Evolutionary conservation across 2,113 vertebrate genomes (phyloP).

Genomic region (Pachypanchax playfairii): DNA sequence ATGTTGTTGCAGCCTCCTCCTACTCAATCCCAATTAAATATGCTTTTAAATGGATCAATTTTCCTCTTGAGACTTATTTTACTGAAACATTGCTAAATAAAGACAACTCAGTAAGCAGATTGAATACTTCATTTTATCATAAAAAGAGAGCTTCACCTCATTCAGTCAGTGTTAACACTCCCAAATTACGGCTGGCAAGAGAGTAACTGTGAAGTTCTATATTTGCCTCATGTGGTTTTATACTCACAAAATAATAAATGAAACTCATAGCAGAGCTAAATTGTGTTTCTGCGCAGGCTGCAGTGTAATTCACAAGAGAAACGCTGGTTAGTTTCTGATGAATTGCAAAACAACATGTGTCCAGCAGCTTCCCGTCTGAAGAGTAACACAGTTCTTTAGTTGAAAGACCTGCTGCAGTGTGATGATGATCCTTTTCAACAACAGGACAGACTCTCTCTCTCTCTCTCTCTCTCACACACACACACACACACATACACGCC

Average conservation of each 20-base stretch:
- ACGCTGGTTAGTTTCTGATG: slow-evolving; percentile 41
- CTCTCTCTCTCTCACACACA: background rate
- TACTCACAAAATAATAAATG: slow-evolving; percentile 34
- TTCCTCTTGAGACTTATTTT: slow-evolving; percentile 6
- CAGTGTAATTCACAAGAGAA: slow-evolving; percentile 43
- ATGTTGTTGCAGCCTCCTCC: background rate
- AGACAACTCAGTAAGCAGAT: background rate
- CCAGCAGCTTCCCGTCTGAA: slow-evolving; percentile 54
- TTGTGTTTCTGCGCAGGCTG: slow-evolving; percentile 2
- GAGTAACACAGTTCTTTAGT: slow-evolving; percentile 43
- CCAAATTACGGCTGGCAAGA: slow-evolving; percentile 24
- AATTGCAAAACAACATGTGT: slow-evolving; percentile 59
- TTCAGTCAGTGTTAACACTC: slow-evolving; percentile 30
- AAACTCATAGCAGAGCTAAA: slow-evolving; percentile 28
- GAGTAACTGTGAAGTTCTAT: slow-evolving; percentile 45
- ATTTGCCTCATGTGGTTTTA: slow-evolving; percentile 38
- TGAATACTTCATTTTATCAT: slow-evolving; percentile 36
- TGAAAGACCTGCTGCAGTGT: slow-evolving; percentile 49
- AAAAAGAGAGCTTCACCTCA: slow-evolving; percentile 38
- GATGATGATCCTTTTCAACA: slow-evolving; percentile 42
- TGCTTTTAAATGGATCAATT: slow-evolving; percentile 1
- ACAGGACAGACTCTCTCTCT: too few relatives aligned
- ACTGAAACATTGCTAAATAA: slow-evolving; percentile 36
- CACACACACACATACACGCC: slow-evolving; percentile 2
- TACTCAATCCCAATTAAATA: slow-evolving; percentile 6